Evolutionary conservation across 2,797 vertebrate species (phyloP).

Genomic region (Cuniculus paca): DNA sequence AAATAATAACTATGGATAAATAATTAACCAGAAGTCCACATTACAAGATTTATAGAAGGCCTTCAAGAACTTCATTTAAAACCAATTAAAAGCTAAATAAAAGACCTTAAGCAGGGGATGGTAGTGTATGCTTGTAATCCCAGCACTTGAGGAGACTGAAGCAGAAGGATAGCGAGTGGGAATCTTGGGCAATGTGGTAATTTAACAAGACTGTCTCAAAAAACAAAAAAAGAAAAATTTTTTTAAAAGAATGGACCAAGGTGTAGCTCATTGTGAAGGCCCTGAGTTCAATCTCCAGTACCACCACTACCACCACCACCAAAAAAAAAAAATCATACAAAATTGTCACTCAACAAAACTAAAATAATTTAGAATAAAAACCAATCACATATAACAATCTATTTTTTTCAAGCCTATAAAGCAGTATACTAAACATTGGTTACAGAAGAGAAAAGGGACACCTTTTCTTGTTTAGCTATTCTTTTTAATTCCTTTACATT

Average conservation of each 20-base stretch:
- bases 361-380: slow-evolving; percentile 70
- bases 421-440: slow-evolving; percentile 82
- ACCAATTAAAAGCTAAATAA: slow-evolving; percentile 60
- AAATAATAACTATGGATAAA: neutral
- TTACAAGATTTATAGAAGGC: neutral
- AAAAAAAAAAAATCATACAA: neutral
- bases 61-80: slow-evolving; percentile 61
- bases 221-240: neutral
- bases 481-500: slow-evolving; percentile 86
- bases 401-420: slow-evolving; percentile 90
- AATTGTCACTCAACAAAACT: slow-evolving; percentile 60
- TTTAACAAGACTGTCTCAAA: too few relatives aligned
- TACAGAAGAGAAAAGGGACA: slow-evolving; percentile 83
- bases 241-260: neutral
- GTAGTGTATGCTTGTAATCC: neutral
- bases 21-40: slow-evolving; percentile 37
- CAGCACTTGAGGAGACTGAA: neutral
- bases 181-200: too few relatives aligned
- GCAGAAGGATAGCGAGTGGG: too few relatives aligned
- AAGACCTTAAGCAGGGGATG: slow-evolving; percentile 51
- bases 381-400: slow-evolving; percentile 77
- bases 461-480: slow-evolving; percentile 80
- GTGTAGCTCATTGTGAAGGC: too few relatives aligned
- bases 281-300: neutral
- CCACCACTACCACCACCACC: too few relatives aligned